Conservation (phyloP, 2,113 vertebrate species). For the Diadophis punctatus region DNA sequence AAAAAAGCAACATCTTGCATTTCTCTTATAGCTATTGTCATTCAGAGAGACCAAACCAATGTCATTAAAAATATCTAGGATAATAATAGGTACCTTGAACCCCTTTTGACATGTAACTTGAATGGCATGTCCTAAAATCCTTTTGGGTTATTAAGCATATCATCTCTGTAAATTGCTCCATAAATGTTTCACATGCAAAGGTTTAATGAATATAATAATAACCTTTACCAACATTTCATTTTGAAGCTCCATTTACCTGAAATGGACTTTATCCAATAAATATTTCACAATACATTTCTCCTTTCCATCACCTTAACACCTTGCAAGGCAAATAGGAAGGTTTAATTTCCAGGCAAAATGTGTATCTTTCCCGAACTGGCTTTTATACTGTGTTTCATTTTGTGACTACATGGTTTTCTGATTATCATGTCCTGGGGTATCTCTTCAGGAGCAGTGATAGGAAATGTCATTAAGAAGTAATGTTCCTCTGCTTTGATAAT, state of each 20-base stretch:
- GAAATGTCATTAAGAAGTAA: slow-evolving; percentile 67
- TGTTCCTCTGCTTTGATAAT: slow-evolving; percentile 63
- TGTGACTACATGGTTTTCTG: slow-evolving; percentile 61
- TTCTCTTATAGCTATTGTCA: slow-evolving; percentile 18
- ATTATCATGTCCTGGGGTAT: slow-evolving; percentile 66
- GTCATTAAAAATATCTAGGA: slow-evolving; percentile 20
- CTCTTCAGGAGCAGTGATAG: slow-evolving; percentile 64
- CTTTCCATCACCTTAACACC: slow-evolving; percentile 49
- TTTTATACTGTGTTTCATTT: slow-evolving; percentile 37
- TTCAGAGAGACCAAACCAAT: slow-evolving; percentile 10
- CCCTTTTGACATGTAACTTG: slow-evolving; percentile 39
- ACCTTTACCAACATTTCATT: slow-evolving; percentile 53
- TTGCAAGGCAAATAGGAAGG: slow-evolving; percentile 48
- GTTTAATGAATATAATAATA: slow-evolving; percentile 40
- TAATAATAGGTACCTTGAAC: background rate
- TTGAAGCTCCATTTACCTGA: slow-evolving; percentile 63
- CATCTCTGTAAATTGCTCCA: slow-evolving; percentile 13
- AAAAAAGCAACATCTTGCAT: slow-evolving; percentile 30
- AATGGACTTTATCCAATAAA: slow-evolving; percentile 49
- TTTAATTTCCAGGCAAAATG: slow-evolving; percentile 60
- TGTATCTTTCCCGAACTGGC: slow-evolving; percentile 44
- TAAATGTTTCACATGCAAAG: slow-evolving; percentile 39
- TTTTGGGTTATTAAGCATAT: slow-evolving; percentile 50
- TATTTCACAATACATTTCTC: slow-evolving; percentile 53
- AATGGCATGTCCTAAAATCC: slow-evolving; percentile 46